Evolutionary conservation across 1,140 invertebrate genomes (phyloP).

Genomic region (Philaenus spumarius): DNA sequence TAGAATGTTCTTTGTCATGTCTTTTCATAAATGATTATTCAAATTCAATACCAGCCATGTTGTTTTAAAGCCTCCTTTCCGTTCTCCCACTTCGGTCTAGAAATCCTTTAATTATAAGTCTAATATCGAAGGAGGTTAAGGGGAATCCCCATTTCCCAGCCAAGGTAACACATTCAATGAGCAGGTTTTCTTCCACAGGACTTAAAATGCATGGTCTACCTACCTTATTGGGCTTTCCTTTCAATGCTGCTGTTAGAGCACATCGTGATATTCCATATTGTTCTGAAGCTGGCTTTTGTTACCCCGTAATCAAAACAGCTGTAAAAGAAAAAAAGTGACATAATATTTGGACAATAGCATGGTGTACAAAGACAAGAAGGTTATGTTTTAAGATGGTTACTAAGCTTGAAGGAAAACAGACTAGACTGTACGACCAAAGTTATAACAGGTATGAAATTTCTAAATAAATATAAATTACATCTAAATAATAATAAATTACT

Average conservation of each 20-base stretch:
- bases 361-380: too few species aligned
- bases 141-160: slow-evolving; percentile 17
- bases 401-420: too few species aligned
- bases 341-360: too few species aligned
- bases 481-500: too few species aligned
- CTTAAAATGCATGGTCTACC: slow-evolving; percentile 10
- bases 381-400: too few species aligned
- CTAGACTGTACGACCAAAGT: too few species aligned
- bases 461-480: too few species aligned
- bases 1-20: slow-evolving; percentile 1
- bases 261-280: slow-evolving; percentile 15
- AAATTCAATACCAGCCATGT: slow-evolving; percentile 19
- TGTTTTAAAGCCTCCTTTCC: slow-evolving; percentile 15
- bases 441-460: too few species aligned
- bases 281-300: slow-evolving; percentile 11
- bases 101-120: slow-evolving; percentile 9
- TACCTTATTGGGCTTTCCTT: slow-evolving; percentile 8
- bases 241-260: slow-evolving; percentile 9
- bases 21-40: slow-evolving; percentile 14
- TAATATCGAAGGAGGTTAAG: background rate
- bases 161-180: slow-evolving; percentile 9
- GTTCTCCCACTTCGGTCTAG: too few species aligned
- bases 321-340: too few species aligned
- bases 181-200: slow-evolving; percentile 10
- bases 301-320: too few species aligned